Evolutionary conservation across 2,888 invertebrate species (phyloP).

Genomic region (Portevinia maculata): DNA sequence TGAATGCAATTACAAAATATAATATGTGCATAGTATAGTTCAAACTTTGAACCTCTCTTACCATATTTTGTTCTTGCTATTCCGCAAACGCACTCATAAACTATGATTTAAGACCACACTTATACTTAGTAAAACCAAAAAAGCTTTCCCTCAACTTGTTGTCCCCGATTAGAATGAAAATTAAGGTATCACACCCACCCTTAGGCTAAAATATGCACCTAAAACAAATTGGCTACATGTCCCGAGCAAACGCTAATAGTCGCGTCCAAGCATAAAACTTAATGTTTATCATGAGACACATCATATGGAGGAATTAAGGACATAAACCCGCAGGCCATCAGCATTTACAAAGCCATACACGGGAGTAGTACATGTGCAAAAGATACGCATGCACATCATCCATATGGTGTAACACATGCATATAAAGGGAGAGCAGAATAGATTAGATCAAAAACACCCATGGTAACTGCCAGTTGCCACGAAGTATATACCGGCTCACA

Average conservation of each 20-base stretch:
- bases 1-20: too few relatives aligned
- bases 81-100: too few relatives aligned
- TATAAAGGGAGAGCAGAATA: slow-evolving; percentile 47
- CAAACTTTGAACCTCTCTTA: too few relatives aligned
- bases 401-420: slow-evolving; percentile 47
- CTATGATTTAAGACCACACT: too few relatives aligned
- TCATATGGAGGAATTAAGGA: slow-evolving; percentile 67
- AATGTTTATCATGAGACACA: slow-evolving; percentile 71
- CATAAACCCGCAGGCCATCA: slow-evolving; percentile 67
- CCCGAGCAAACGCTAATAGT: slow-evolving; percentile 28
- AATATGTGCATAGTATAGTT: too few relatives aligned
- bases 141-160: neutral
- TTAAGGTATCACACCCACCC: slow-evolving; percentile 34
- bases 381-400: slow-evolving; percentile 57
- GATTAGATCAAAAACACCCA: slow-evolving; percentile 63
- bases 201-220: slow-evolving; percentile 37
- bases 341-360: slow-evolving; percentile 27
- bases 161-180: slow-evolving; percentile 45
- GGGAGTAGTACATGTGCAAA: slow-evolving; percentile 22
- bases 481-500: slow-evolving; percentile 31
- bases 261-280: slow-evolving; percentile 59
- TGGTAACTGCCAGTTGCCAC: slow-evolving; percentile 69
- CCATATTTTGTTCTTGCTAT: too few relatives aligned
- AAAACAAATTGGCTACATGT: slow-evolving; percentile 70
- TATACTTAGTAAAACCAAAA: neutral